A percentile compares a stretch with the other conserved stretches of the same genome.
These are phyloP conservation scores for Neomorphus geoffroyi DNA, from an alignment of 2,797 vertebrate genomes.

Conservation along the genomic window DNA sequence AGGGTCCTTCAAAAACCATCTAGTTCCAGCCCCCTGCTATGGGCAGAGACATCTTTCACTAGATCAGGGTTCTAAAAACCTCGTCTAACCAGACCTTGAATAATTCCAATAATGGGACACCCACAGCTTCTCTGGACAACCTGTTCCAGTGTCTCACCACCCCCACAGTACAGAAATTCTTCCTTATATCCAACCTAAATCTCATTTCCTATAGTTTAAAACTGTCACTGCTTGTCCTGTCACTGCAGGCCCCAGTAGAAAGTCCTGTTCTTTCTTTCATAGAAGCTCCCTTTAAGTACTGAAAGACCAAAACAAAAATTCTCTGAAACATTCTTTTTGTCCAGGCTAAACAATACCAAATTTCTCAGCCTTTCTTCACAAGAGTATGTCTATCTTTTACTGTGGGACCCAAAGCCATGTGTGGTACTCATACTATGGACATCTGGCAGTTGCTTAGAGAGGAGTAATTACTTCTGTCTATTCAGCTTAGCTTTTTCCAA, in stretches of 20 bases:
- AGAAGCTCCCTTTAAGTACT: neutral
- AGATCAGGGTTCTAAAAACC: neutral
- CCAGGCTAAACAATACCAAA: neutral
- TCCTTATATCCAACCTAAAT: neutral
- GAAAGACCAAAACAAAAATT: neutral
- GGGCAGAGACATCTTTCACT: neutral
- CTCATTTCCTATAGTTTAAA: neutral
- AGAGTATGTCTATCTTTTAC: neutral
- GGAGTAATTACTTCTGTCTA: neutral
- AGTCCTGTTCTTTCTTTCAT: neutral
- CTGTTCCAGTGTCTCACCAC: neutral
- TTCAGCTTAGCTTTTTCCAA: neutral
- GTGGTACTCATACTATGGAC: neutral
- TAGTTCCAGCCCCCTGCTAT: neutral
- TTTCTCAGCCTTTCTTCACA: neutral
- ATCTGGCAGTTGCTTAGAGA: neutral
- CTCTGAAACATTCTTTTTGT: neutral
- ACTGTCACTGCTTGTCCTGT: neutral
- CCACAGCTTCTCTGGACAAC: neutral
- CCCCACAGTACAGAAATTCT: neutral
- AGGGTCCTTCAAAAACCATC: neutral
- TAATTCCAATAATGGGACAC: too few relatives aligned
- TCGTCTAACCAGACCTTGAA: neutral
- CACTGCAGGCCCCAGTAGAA: neutral
- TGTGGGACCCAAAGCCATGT: fast-evolving